Percentiles rank a stretch among this genome's conserved stretches.
Evolutionary conservation across 1,140 invertebrate genomes (phyloP).

Genomic region (Stenopsyche tienmushanensis): DNA sequence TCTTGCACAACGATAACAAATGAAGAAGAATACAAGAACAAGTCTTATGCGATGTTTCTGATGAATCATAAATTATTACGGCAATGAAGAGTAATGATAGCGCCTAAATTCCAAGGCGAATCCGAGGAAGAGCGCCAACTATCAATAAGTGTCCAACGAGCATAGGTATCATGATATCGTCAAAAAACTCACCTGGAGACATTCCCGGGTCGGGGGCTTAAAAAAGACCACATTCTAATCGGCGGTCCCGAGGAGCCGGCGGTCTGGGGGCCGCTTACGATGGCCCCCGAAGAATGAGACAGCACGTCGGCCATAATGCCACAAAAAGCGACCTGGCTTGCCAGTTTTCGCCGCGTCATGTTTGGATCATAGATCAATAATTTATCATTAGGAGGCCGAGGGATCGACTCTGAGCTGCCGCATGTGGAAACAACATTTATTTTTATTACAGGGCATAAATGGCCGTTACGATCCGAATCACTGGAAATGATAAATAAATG

Average conservation of each 20-base stretch:
- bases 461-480: too few relatives aligned
- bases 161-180: conserved; percentile 15
- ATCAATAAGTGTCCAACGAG: conserved; percentile 27
- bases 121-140: neutral
- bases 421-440: neutral
- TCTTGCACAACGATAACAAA: too few relatives aligned
- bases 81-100: neutral
- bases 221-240: too few relatives aligned
- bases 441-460: too few relatives aligned
- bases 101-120: neutral
- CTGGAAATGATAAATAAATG: too few relatives aligned
- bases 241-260: too few relatives aligned
- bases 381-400: conserved; percentile 36
- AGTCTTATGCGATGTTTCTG: too few relatives aligned
- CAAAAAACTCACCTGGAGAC: conserved; percentile 6
- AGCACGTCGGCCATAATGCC: too few relatives aligned
- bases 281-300: conserved; percentile 6
- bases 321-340: conserved; percentile 4
- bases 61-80: neutral
- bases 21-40: too few relatives aligned
- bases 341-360: conserved; percentile 33
- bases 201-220: conserved; percentile 6
- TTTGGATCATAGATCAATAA: conserved; percentile 39
- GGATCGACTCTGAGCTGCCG: neutral
- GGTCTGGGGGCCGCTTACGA: neutral